phyloP scores from a whole-genome alignment of 2,797 vertebrate species.

The Leucoraja ocellata region DNA sequence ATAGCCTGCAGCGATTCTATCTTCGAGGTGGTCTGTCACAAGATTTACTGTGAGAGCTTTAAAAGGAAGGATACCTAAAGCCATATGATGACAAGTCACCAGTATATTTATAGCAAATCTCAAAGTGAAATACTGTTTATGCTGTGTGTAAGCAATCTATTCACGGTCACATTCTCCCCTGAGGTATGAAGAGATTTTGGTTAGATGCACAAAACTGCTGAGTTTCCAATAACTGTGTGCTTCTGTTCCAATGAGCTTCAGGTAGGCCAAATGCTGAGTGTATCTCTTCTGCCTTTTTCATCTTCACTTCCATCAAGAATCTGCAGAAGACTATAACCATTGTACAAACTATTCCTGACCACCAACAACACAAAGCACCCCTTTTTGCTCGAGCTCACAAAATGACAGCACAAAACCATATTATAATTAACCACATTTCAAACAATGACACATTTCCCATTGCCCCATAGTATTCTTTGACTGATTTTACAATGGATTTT shows the following conservation, averaged over 20 bases:
- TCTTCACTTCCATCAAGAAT: background rate
- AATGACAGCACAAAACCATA: background rate
- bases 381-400: background rate
- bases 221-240: background rate
- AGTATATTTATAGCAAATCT: background rate
- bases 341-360: background rate
- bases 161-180: background rate
- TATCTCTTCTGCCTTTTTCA: background rate
- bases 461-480: background rate
- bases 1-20: background rate
- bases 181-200: background rate
- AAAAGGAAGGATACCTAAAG: background rate
- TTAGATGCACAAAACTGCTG: background rate
- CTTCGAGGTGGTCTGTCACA: background rate
- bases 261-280: background rate
- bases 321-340: background rate
- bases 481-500: background rate
- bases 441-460: background rate
- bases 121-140: background rate
- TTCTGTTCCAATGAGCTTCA: background rate
- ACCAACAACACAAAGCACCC: background rate
- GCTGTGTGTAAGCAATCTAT: background rate
- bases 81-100: background rate
- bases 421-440: background rate
- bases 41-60: background rate